Evolutionary conservation across 2,113 vertebrate genomes (phyloP).

Genomic region (Corythornis madagascariensis): DNA sequence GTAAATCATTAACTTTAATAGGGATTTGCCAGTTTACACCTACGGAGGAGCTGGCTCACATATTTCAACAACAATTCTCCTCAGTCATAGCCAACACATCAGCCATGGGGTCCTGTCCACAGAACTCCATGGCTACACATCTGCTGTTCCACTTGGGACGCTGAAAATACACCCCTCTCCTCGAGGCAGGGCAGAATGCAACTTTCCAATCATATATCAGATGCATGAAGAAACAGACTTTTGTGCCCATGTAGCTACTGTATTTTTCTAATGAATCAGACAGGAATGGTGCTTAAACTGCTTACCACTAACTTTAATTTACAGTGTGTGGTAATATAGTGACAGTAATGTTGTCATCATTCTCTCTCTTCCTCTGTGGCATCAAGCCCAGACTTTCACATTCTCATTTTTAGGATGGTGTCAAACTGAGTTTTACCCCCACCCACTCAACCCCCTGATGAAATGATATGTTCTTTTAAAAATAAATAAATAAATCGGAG

Average conservation of each 20-base stretch:
- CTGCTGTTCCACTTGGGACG: background rate
- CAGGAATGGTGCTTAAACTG: constrained; percentile 46
- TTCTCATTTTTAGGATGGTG: constrained; percentile 26
- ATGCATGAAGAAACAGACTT: background rate
- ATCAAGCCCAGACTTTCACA: constrained; percentile 55
- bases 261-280: constrained; percentile 68
- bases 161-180: background rate
- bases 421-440: constrained; percentile 32
- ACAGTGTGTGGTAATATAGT: constrained; percentile 54
- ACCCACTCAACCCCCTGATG: background rate
- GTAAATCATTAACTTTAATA: constrained; percentile 57
- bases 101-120: background rate
- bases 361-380: constrained; percentile 63
- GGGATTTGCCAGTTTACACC: constrained; percentile 61
- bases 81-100: background rate
- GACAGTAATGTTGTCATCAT: constrained; percentile 72
- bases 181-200: background rate
- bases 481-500: constrained; percentile 3
- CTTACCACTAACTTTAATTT: constrained; percentile 55
- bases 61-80: constrained; percentile 7
- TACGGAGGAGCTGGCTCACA: constrained; percentile 36
- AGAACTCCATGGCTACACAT: background rate
- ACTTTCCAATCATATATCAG: constrained; percentile 42
- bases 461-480: constrained; percentile 13
- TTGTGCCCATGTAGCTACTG: constrained; percentile 44